Percentiles rank a stretch among this genome's conserved stretches.
Conservation (phyloP, 2,113 vertebrate genomes). For the Sisor rabdophorus region DNA sequence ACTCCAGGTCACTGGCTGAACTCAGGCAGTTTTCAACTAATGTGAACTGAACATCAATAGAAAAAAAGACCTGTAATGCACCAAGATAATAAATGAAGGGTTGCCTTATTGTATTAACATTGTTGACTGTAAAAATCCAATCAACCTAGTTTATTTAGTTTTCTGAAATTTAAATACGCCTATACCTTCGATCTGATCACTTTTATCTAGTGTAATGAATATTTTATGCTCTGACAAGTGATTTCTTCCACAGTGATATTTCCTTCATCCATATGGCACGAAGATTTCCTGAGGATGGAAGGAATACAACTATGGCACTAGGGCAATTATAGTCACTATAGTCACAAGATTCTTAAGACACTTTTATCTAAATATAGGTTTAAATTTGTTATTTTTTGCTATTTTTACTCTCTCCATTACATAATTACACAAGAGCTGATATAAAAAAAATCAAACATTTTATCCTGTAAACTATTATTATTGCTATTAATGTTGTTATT, state of each 20-base stretch:
- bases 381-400: background rate
- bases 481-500: no score
- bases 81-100: conserved; percentile 11
- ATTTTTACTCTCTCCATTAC: no score
- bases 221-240: background rate
- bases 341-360: no score
- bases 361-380: no score
- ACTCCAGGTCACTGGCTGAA: conserved; percentile 34
- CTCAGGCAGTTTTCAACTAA: conserved; percentile 40
- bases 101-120: background rate
- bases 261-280: background rate
- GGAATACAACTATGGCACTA: background rate
- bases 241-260: background rate
- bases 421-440: no score
- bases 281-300: background rate
- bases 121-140: background rate
- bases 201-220: background rate
- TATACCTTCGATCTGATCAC: background rate
- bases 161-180: background rate
- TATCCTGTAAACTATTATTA: no score
- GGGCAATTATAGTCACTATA: background rate
- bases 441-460: no score
- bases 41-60: conserved; percentile 1
- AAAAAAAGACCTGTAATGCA: background rate
- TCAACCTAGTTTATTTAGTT: background rate